Percentiles rank a stretch among this genome's conserved stretches.
Conservation (phyloP, 2,113 vertebrate genomes). For the Tylochromis polylepis region DNA sequence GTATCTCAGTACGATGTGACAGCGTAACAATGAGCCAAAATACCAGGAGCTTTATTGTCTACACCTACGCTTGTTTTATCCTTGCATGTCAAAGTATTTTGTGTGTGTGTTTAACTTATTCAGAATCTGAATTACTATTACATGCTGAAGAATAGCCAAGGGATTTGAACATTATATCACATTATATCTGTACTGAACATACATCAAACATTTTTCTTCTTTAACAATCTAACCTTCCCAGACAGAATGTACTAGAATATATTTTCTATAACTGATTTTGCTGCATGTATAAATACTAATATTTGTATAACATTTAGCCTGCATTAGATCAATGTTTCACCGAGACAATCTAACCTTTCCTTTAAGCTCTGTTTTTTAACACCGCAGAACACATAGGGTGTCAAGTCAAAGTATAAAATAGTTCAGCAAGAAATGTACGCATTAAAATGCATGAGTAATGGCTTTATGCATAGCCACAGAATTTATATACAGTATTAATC, state of each 20-base stretch:
- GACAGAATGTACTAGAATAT: neutral
- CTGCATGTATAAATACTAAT: neutral
- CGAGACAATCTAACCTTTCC: neutral
- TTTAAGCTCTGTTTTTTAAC: neutral
- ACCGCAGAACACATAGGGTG: neutral
- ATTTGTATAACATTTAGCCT: neutral
- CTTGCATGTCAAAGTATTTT: neutral
- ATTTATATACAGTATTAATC: neutral
- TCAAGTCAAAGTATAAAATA: neutral
- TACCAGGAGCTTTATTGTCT: neutral
- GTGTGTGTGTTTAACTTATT: neutral
- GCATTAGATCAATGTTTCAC: neutral
- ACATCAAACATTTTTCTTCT: neutral
- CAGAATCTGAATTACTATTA: neutral
- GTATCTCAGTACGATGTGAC: neutral
- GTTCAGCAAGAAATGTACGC: conserved; percentile 1
- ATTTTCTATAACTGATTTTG: neutral
- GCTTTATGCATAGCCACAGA: neutral
- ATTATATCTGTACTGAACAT: neutral
- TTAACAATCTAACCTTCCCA: neutral
- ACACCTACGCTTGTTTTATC: neutral
- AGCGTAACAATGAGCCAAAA: neutral
- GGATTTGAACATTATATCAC: neutral
- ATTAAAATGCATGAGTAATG: conserved; percentile 13
- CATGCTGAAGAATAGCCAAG: neutral